Base-by-base conservation (phyloP, 2,113 vertebrate genomes). In the Alaudala cheleensis region DNA sequence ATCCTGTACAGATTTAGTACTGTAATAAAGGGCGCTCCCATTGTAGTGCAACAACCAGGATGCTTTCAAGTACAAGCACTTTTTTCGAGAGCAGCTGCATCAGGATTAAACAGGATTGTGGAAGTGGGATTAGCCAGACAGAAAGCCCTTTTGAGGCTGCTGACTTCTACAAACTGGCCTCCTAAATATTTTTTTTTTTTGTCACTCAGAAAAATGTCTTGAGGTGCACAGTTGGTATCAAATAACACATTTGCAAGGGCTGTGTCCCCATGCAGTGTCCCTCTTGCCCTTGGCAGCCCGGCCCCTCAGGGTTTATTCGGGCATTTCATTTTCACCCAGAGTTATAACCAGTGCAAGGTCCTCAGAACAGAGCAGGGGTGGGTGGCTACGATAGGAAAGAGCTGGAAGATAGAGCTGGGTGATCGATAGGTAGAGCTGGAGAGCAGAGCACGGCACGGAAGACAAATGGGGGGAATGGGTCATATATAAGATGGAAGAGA, bases 81-180 rank as follows among this genome's bases (percentile, higher is more conserved):
- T 95, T 87, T 94, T 91, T 70, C 86, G 90, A 96, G 90, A 97
- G 95, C 96, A 97, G 96, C 96, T 96, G 92, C 92, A 90, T 92
- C 93, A 94, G 96, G 96, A 96, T 97, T 96, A 95, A 95, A 86
- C 90, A 89, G 92, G 95, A 97, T 94, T 96, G 95, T 91, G 80
- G 94, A 73, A 87, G 92, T 69, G 77, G 96, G 96, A 94, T 91
- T 89, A 95, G 69, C 61, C 66, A 84, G 58, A 88, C 86, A 81
- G 92, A 82, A 96, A 96, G 54, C 64, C 40, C 89, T 94, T 88
- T 60, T n/a, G 85, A 86, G 90, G 79, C 80, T 45, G 34, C 76
- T 92, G 78, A 86, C 86, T 97, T 96, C 92, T 86, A 69, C 65
- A 82, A 95, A 79, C 49, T 13, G 34, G 53, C 39, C 81, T 86